Evolutionary conservation across 2,888 invertebrate species (phyloP), one percentile per base, ranked within the genome.

Genomic region (Drosophila testacea): DNA sequence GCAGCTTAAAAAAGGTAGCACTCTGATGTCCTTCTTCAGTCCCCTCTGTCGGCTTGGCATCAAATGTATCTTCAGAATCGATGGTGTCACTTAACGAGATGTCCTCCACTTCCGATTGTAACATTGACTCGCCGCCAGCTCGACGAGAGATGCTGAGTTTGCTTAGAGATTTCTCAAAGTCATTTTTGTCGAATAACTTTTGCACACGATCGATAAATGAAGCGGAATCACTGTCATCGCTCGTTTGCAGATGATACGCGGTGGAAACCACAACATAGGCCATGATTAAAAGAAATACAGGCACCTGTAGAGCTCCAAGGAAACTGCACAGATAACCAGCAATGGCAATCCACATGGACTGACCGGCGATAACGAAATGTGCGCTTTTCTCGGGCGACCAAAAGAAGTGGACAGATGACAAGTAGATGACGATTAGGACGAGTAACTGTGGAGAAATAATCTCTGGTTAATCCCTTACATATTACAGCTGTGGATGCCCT

Each of bases 291-390:
- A 96, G 93, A 91, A 97, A 96, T 16, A 95, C 94, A 50, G 96
- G 95, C n/a, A 96, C 95, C 92, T 96, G 95, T 42, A 96, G 94
- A 1, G 95, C 94, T 1, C 96, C 97, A 2, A 96, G 94, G 39
- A 96, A 93, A 79, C 96, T 95, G 48, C 97, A 95, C 10, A 96
- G 83, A 89, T 95, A 97, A 77, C 96, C 95, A 22, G 96, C 95
- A 36, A 96, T 92, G 4, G 96, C 93, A 11, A 96, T 92, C 98
- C 98, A 98, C 27, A 96, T 92, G 1, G 94, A 92, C 76, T 95
- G 95, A 0, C 97, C 95, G 9, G 95, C 94, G 54, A 95, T 94
- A 42, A 95, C 94, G 88, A 96, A 96, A 60, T 94, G 93, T 6
- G 93, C 92, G 16, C 95, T 95, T 69, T 95, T 95, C 70, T 95